Evolutionary conservation across 2,888 invertebrate species (phyloP), one percentile per base, ranked within the genome.

Genomic region (Stegana nigrithorax): DNA sequence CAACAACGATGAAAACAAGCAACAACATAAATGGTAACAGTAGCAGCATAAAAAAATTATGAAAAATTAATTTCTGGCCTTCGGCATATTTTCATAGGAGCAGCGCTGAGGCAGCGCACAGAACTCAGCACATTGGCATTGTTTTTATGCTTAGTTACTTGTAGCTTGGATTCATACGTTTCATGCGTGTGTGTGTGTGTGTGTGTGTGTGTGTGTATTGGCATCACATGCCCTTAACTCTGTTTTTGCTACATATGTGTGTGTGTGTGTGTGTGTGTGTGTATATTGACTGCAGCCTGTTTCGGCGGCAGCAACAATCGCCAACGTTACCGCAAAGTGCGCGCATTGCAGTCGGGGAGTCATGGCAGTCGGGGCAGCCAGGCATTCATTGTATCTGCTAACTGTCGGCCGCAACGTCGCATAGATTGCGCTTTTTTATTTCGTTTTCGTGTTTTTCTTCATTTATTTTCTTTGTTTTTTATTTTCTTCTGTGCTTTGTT

Each of bases 1-100:
- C 25, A 57, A 17, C 21, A 27, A 29, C 56, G 19, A 23, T 19
- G 39, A 29, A 55, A 55, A 29, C 12, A n/a, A 21, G 32, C 51
- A 51, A 51, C n/a, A 51, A 51, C 25, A 59, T 53, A 70, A 78
- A 77, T n/a, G n/a, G n/a, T n/a, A n/a, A n/a, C n/a, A n/a, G n/a
- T n/a, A 66, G 75, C n/a, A 75, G 75, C 71, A 78, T 75, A 12
- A 55, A 80, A 75, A 75, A 75, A 80, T 80, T 75, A 75, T 75
- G 80, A 75, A 75, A 75, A 75, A 75, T 75, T 75, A 75, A 80
- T 75, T 75, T 75, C 76, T 75, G 76, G 74, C 80, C 75, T 70
- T 64, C 67, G 75, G 72, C 79, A 75, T 68, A 73, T 67, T 60
- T 51, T 63, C 64, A 17, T 50, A 61, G n/a, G n/a, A 56, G 55